Base-by-base conservation (phyloP, 2,113 vertebrate species). In the Syrrhaptes paradoxus region DNA sequence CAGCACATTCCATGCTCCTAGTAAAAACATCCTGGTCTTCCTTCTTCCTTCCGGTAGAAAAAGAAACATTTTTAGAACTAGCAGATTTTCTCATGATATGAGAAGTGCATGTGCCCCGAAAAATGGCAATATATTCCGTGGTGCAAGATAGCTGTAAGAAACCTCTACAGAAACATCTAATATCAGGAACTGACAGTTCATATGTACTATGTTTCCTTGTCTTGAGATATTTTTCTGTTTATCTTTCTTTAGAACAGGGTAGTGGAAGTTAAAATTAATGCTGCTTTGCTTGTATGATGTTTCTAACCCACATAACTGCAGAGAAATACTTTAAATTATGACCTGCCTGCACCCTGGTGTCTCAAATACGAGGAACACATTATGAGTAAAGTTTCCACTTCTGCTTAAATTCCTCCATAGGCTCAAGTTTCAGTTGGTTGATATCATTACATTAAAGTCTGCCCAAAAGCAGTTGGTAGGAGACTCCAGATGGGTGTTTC, bases 401-500 rank as follows among this genome's bases (percentile, higher is more conserved):
- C 54, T 76, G 51, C 49, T 81, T 80, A 48, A 93, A 65, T 31
- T 81, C 65, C 17, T 95, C 20, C 5, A 0, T 49, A 68, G 49
- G 32, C 28, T 68, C 13, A 75, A 34, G 36, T 71, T 90, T 93
- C 72, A 78, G 26, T 57, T 45, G 43, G 29, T 80, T 91, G 67
- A 55, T 91, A 63, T n/a, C 66, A 22, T 54, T 75, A 19, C 46
- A 67, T 48, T 0, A 0, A 93, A 55, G 48, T 71, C 71, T 59
- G 59, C 67, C 13, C 54, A 55, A 67, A 41, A 93, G 31, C 88
- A 90, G 89, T n/a, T 93, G 79, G 79, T 86, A 59, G 76, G 49
- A 63, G 63, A 78, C 76, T 95, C 89, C 95, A 97, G 92, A 90
- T 94, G 95, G 83, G 79, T 2, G 7, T 88, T 93, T 90, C 95